A percentile compares a stretch with the other conserved stretches of the same genome.
Conservation (phyloP, 2,113 vertebrate species). For the Acrocephalus kingi region DNA sequence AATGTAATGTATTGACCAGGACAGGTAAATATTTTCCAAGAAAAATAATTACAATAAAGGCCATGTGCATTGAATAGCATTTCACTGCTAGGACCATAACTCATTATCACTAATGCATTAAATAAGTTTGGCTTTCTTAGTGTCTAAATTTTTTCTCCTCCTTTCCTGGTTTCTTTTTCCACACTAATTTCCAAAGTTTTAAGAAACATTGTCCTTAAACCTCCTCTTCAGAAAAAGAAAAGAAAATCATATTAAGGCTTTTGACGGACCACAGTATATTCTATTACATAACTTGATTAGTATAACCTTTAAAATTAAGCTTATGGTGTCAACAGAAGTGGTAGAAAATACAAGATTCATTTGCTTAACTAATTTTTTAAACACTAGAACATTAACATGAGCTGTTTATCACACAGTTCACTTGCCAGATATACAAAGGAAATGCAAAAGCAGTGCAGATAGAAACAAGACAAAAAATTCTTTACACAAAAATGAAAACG, state of each 20-base stretch:
- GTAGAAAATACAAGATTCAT: neutral
- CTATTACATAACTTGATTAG: neutral
- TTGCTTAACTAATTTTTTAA: neutral
- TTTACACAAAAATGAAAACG: neutral
- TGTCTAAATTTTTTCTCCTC: neutral
- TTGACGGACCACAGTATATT: neutral
- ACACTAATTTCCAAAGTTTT: neutral
- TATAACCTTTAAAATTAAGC: neutral
- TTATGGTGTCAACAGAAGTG: neutral
- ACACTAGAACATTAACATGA: neutral
- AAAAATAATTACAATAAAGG: neutral
- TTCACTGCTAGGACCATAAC: neutral
- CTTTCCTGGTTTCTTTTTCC: neutral
- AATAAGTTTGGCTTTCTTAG: neutral
- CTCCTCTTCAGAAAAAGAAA: neutral
- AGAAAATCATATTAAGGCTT: neutral
- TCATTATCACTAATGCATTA: neutral
- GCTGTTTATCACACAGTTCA: neutral
- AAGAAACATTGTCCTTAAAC: neutral
- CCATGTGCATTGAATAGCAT: neutral
- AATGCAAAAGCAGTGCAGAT: neutral
- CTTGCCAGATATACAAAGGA: neutral
- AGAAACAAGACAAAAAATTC: neutral
- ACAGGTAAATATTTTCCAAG: neutral
- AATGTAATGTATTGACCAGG: neutral